Base-by-base conservation (phyloP, 1,140 invertebrate genomes). In the Cotesia typhae region DNA sequence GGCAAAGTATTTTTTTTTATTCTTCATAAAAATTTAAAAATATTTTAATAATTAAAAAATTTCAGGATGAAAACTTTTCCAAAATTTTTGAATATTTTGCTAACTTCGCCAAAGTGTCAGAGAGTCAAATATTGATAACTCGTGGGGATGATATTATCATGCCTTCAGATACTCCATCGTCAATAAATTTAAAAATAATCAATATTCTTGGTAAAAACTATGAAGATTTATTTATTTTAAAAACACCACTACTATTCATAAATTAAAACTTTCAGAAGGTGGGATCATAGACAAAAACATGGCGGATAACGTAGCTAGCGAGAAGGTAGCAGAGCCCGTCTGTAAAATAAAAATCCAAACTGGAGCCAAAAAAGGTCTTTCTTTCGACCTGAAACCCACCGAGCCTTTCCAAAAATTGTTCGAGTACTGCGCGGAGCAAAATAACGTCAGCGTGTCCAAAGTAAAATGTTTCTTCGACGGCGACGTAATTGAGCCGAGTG, bases 391-490 rank as follows among this genome's bases (percentile, higher is more conserved):
- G 12, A 75, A 67, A 14, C 79, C 65, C 53, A 51, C 83, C 68
- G 74, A 85, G 55, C 35, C 28, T 41, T 86, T 85, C 36, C 65
- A 75, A 51, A 38, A 4, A 9, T 53, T 85, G 0, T 37, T 83
- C 3, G 20, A 60, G 38, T 75, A 70, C 64, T 85, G 84, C 59
- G 75, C 81, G 0, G 38, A 77, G 37, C 38, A 84, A 74, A 66
- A 84, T 1, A 66, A 78, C 4, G 63, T 84, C 2, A 57, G 76
- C 1, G 60, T 79, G n/a, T 65, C 74, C 9, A 80, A 73, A n/a
- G 78, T 87, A 3, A 87, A 84, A 74, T 73, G 85, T 37, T 83
- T 78, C 14, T 86, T 85, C 57, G 85, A 87, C 74, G 85, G 85
- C 10, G 85, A 87, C 41, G 59, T 79, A 5, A 79, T 87, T 4